Evolutionary conservation across 37 sponge, comb jelly and placozoan genomes (phyloP), one percentile per base, ranked within the genome.

Genomic region (Haliclona indistincta): DNA sequence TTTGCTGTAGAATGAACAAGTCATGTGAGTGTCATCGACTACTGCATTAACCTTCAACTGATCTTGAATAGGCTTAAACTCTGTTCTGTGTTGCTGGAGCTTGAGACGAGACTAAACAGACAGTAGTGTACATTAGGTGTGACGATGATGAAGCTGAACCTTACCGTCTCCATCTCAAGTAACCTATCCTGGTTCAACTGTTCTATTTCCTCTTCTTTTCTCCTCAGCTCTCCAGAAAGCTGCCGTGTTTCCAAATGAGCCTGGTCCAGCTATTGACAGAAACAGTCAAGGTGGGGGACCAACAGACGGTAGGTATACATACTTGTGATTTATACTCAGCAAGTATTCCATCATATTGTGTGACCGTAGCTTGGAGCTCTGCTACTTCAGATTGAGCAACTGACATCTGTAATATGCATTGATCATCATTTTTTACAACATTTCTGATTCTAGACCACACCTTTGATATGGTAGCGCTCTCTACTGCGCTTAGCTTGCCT

Each of bases 261-360:
- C 41, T 63, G 76, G 54, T 83, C 84, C 47, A 75, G 69, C 80
- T 89, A 36, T 4, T 63, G 2, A 34, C 19, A 10, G 19, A 2
- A 3, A 63, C 3, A 30, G 35, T 33, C 36, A 71, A 15, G 72
- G 1, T 25, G 3, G 25, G 2, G 72, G 17, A 71, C 6, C 67
- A 28, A 65, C 38, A 15, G 30, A 5, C 19, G 17, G 4, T 28
- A 20, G 36, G 5, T 8, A 37, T 28, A 32, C 77, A 22, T 32
- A 86, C 87, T 81, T 80, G 70, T 23, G 71, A 5, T 61, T 80
- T 89, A 75, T 89, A 89, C 36, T 89, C 90, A 4, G 63, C 34
- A 5, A 68, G 39, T 8, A 89, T 65, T 3, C 53, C 63, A 43
- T 89, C 90, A 63, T 76, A 80, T 34, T 84, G 84, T 29, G 71